Evolutionary conservation across 2,888 invertebrate genomes (phyloP).

Genomic region (Nemurella pictetii): DNA sequence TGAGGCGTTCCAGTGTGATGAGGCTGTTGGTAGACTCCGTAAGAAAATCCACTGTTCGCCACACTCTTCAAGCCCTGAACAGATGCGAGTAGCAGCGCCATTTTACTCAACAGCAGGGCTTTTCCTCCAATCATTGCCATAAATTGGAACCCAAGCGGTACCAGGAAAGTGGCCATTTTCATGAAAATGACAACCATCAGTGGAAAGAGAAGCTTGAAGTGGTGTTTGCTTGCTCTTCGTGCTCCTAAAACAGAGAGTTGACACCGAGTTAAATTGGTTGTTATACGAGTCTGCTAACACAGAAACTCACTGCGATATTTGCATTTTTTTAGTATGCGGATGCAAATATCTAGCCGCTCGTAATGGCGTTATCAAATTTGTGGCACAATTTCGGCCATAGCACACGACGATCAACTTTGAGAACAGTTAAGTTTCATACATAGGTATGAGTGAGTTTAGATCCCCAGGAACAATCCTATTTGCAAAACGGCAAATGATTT

Average conservation of each 20-base stretch:
- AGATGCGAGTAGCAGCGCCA: conserved; percentile 77
- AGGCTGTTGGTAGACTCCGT: not conserved
- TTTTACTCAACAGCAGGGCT: conserved; percentile 76
- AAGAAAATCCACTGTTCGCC: conserved; percentile 19
- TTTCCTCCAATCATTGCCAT: conserved; percentile 81
- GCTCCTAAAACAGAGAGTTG: not conserved
- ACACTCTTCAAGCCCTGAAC: conserved; percentile 80
- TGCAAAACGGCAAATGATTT: too few relatives aligned
- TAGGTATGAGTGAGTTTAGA: too few relatives aligned
- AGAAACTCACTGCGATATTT: too few relatives aligned
- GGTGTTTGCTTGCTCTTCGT: conserved; percentile 53
- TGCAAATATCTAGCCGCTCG: too few relatives aligned
- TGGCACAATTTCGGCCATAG: too few relatives aligned
- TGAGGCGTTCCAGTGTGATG: conserved; percentile 3
- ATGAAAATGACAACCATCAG: conserved; percentile 79
- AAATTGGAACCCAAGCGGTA: conserved; percentile 85
- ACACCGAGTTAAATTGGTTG: not conserved
- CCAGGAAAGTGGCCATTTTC: conserved; percentile 72
- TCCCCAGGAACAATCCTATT: too few relatives aligned
- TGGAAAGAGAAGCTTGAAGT: conserved; percentile 59
- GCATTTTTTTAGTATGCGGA: too few relatives aligned
- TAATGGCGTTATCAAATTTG: too few relatives aligned
- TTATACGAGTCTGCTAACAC: too few relatives aligned
- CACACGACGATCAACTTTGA: too few relatives aligned
- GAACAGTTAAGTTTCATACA: too few relatives aligned